phyloP scores from a whole-genome alignment of 2,797 vertebrate species.

The Pantherophis vulpinus region DNA sequence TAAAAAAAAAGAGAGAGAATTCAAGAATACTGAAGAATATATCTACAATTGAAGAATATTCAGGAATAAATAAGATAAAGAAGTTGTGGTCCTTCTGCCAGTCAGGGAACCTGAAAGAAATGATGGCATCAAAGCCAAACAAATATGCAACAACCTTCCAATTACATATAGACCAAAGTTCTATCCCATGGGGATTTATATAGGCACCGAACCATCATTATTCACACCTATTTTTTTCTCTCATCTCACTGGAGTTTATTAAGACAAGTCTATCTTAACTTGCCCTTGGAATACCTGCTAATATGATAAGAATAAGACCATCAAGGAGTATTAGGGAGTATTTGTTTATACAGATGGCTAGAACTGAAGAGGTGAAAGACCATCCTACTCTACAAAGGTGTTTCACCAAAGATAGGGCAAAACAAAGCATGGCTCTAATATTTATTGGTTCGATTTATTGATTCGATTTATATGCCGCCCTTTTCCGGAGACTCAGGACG shows the following conservation, averaged over 20 bases:
- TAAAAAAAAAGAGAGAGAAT: background rate
- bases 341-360: background rate
- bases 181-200: background rate
- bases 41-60: background rate
- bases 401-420: background rate
- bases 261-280: background rate
- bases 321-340: background rate
- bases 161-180: background rate
- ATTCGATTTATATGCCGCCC: too few species aligned
- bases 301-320: background rate
- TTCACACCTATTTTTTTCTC: background rate
- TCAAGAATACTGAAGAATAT: background rate
- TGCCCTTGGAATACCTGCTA: background rate
- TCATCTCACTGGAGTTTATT: background rate
- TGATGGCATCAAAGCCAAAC: background rate
- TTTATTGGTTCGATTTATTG: too few species aligned
- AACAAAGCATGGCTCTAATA: background rate
- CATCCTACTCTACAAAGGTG: background rate
- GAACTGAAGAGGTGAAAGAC: background rate
- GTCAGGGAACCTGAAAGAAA: background rate
- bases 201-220: background rate
- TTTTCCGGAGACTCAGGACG: too few species aligned
- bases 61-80: background rate
- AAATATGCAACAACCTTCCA: background rate
- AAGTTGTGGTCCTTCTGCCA: background rate